Conservation (phyloP, 2,888 invertebrate genomes). For the Napeogenes sylphis region DNA sequence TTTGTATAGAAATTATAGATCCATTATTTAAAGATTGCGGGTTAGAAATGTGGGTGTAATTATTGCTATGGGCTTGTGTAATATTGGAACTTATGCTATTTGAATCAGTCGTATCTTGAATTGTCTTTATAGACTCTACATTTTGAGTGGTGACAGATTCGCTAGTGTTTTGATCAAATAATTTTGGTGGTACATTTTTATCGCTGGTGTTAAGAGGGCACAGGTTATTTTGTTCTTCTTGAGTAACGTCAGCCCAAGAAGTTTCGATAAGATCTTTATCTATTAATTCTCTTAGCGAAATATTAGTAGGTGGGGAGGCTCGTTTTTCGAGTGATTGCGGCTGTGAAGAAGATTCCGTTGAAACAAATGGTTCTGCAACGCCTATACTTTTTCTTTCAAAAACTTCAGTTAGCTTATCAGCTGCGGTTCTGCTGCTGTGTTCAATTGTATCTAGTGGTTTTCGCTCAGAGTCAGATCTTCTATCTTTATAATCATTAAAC, state of each 20-base stretch:
- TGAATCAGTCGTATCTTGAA: slow-evolving; percentile 31
- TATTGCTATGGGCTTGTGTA: slow-evolving; percentile 29
- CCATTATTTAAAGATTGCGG: slow-evolving; percentile 11
- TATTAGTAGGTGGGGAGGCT: slow-evolving; percentile 60
- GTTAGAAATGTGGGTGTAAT: slow-evolving; percentile 27
- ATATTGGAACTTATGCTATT: slow-evolving; percentile 22
- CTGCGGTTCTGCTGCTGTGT: slow-evolving; percentile 63
- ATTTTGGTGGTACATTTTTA: slow-evolving; percentile 44
- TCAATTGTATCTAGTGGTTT: slow-evolving; percentile 62
- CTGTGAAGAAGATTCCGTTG: slow-evolving; percentile 45
- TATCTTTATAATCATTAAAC: slow-evolving; percentile 66
- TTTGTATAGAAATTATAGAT: slow-evolving; percentile 16
- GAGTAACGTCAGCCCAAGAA: slow-evolving; percentile 71
- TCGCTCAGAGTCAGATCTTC: slow-evolving; percentile 70
- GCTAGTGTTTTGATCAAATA: slow-evolving; percentile 40
- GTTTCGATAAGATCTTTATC: slow-evolving; percentile 67
- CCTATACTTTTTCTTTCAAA: slow-evolving; percentile 72
- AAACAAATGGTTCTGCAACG: slow-evolving; percentile 54
- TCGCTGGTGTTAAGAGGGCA: slow-evolving; percentile 43
- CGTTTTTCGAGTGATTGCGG: slow-evolving; percentile 71
- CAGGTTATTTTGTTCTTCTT: slow-evolving; percentile 54
- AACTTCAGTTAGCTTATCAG: slow-evolving; percentile 70
- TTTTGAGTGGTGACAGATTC: slow-evolving; percentile 40
- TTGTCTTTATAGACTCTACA: slow-evolving; percentile 39
- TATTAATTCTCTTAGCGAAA: slow-evolving; percentile 64